Evolutionary conservation across 2,113 vertebrate genomes (phyloP), one percentile per base, ranked within the genome.

Genomic region (Cynocephalus volans): DNA sequence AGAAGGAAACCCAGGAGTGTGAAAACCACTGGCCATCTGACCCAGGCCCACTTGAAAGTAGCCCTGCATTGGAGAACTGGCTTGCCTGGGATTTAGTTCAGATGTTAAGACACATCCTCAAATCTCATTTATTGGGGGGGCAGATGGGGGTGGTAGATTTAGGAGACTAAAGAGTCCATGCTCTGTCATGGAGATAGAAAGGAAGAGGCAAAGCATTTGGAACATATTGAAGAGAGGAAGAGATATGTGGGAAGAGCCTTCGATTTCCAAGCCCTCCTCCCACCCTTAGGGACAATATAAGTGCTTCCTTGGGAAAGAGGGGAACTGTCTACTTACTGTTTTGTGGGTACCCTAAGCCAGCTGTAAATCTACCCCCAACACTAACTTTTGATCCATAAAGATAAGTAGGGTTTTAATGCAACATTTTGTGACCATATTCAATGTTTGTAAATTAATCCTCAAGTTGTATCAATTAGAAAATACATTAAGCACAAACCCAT

Each of bases 361-460:
- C 95, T 96, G 79, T 97, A 96, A 98, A 98, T 98, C 97, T 87
- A 81, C 10, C 45, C 28, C n/a, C 6, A 93, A 96, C 75, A 76
- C 69, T 90, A 97, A 33, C 73, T 97, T 96, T 86, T 94, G 89
- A 92, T 97, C 87, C 26, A 60, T 96, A 54, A 86, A 94, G 69
- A 96, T 98, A 97, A 96, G 6, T 97, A 94, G 77, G 26, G 92
- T 97, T 98, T 98, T 97, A 97, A 98, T 96, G 75, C 1, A 98
- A 88, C 93, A 62, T 77, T 98, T 98, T 98, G 88, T 96, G 98
- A 97, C 98, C 97, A 11, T 79, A 96, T 98, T 98, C 96, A 81
- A 88, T 97, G 97, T 98, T 98, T 94, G 97, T 98, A 98, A 98
- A 97, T 98, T 97, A 96, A 62, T 90, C 11, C 56, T 98, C 26